Evolutionary conservation across 2,113 vertebrate genomes (phyloP), one percentile per base, ranked within the genome.

Genomic region (Albula glossodonta): DNA sequence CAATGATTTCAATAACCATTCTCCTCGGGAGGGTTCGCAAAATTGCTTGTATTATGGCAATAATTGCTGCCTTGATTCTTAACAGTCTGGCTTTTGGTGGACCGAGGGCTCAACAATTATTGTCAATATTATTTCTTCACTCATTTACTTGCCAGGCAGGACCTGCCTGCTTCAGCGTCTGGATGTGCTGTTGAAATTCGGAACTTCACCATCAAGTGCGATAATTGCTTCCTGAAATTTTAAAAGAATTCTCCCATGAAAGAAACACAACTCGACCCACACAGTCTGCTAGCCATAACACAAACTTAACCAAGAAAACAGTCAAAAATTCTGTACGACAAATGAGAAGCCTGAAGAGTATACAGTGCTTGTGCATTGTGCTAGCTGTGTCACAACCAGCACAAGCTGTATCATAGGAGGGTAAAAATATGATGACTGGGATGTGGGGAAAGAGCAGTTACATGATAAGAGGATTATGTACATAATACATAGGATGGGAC

Each of bases 1-100:
- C 31, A 80, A 80, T 80, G 11, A 49, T 49, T 77, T 80, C n/a
- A 48, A 12, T 80, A 49, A 1, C 13, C n/a, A 22, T 80, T 80
- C 78, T 5, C 78, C 50, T 80, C 78, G 15, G 78, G 78, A 80
- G 78, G 41, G 41, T 80, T 41, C 13, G 12, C 19, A 52, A n/a
- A 81, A 81, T 53, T 17, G 78, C 78, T 4, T 48, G 78, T 81
- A 51, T 51, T 81, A 51, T 31, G 41, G 78, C 78, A 80, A 48
- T 80, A 80, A 80, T 80, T 80, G 50, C 19, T 15, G 49, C 80
- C 49, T 81, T 81, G 51, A 82, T 52, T 25, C 19, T 66, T 66
- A 66, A 66, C 60, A 66, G 60, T 22, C 19, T 5, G 60, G 22
- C 15, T 19, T 66, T 66, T 66, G 17, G 22, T 66, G 60, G 17